These are phyloP conservation scores for Hirtodrosophila duncani DNA, from an alignment of 2,888 invertebrate species.

Conservation along the genomic window DNA sequence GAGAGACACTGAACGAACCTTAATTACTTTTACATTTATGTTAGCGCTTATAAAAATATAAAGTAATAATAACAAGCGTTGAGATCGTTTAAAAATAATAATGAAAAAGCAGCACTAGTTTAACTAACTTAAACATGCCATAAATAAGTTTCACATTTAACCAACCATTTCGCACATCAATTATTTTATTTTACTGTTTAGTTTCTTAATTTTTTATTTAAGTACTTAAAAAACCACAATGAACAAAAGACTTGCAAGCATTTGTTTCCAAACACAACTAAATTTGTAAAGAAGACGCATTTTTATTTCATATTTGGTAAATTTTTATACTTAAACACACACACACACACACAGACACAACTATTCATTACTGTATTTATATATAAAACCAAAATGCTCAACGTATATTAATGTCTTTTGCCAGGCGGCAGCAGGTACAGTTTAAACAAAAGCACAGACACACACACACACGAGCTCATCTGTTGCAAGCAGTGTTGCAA, in stretches of 20 bases:
- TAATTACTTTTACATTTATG: slow-evolving; percentile 22
- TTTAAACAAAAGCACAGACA: neutral
- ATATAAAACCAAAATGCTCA: slow-evolving; percentile 50
- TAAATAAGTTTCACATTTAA: slow-evolving; percentile 60
- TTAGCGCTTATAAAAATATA: slow-evolving; percentile 29
- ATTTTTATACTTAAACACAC: slow-evolving; percentile 40
- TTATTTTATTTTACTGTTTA: neutral
- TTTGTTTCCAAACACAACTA: slow-evolving; percentile 24
- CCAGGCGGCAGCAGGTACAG: slow-evolving; percentile 8
- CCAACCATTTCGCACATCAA: slow-evolving; percentile 15
- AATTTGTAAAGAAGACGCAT: slow-evolving; percentile 7
- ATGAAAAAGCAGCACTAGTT: slow-evolving; percentile 42
- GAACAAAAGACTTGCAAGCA: slow-evolving; percentile 58
- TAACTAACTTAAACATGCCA: slow-evolving; percentile 70
- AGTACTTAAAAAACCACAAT: slow-evolving; percentile 56
- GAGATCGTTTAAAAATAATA: neutral
- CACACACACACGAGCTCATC: neutral
- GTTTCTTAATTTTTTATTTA: too few relatives aligned
- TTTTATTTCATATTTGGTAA: slow-evolving; percentile 45
- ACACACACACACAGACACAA: slow-evolving; percentile 19
- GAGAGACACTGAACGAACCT: slow-evolving; percentile 2
- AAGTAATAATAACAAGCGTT: slow-evolving; percentile 2
- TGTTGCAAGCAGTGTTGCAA: slow-evolving; percentile 10
- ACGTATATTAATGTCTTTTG: slow-evolving; percentile 38
- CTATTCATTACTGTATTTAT: neutral